These are phyloP conservation scores for Syrphus vitripennis DNA, from an alignment of 2,888 invertebrate species.

Conservation along the genomic window DNA sequence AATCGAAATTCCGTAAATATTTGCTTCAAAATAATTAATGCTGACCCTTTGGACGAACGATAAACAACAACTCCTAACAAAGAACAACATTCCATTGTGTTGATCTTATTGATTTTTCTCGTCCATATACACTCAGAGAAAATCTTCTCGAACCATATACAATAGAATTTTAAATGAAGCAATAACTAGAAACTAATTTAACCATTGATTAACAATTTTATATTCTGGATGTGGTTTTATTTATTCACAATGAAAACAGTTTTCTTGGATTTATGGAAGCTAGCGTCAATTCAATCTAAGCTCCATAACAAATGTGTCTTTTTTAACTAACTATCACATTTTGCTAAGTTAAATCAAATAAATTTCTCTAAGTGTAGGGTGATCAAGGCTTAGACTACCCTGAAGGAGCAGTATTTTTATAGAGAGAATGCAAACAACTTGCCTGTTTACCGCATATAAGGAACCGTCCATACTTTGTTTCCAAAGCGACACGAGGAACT, in stretches of 20 bases:
- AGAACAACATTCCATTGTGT: slow-evolving; percentile 61
- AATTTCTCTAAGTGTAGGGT: slow-evolving; percentile 2
- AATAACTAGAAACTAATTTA: not conserved
- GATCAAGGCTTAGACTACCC: slow-evolving; percentile 19
- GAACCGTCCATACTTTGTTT: slow-evolving; percentile 60
- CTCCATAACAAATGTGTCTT: too few relatives aligned
- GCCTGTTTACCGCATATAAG: slow-evolving; percentile 43
- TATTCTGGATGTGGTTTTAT: too few relatives aligned
- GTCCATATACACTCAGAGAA: not conserved
- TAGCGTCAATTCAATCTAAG: too few relatives aligned
- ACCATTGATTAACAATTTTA: too few relatives aligned
- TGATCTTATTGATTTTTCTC: slow-evolving; percentile 53
- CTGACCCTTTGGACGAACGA: slow-evolving; percentile 52
- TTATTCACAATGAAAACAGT: too few relatives aligned
- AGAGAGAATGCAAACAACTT: slow-evolving; percentile 37
- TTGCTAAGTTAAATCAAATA: not conserved
- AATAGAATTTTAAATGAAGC: not conserved
- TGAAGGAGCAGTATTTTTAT: not conserved
- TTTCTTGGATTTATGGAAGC: too few relatives aligned
- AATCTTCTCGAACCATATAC: not conserved
- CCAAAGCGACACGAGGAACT: slow-evolving; percentile 36
- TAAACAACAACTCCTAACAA: slow-evolving; percentile 42
- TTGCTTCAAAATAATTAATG: slow-evolving; percentile 60
- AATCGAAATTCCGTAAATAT: slow-evolving; percentile 67
- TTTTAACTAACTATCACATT: too few relatives aligned